phyloP scores from a whole-genome alignment of 2,797 vertebrate species.

The Oophaga sylvatica region DNA sequence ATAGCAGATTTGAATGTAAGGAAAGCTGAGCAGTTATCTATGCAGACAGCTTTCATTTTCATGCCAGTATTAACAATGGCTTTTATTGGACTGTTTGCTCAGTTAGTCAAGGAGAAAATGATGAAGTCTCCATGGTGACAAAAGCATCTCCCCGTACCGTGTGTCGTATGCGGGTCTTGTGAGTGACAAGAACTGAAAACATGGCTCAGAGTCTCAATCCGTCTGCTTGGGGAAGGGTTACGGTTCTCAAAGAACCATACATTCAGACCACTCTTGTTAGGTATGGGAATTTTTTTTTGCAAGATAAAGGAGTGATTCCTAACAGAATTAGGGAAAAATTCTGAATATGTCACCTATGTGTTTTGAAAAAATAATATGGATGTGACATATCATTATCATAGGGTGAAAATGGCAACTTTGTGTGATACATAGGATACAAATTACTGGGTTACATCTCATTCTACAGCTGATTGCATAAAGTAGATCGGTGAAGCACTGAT shows the following conservation, averaged over 20 bases:
- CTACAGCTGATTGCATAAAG: no score
- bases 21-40: background rate
- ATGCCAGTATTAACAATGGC: slow-evolving; percentile 55
- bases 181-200: slow-evolving; percentile 9
- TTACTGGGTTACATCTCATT: no score
- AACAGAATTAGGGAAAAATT: no score
- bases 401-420: no score
- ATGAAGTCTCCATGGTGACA: slow-evolving; percentile 56
- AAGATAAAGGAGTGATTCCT: no score
- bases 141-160: slow-evolving; percentile 32
- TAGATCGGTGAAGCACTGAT: no score
- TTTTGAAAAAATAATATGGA: no score
- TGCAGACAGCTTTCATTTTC: slow-evolving; percentile 38
- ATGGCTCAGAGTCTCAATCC: slow-evolving; percentile 12
- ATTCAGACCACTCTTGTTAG: background rate
- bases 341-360: no score
- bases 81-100: slow-evolving; percentile 56
- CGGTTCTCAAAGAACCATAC: background rate
- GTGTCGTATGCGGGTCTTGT: background rate
- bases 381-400: no score
- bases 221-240: background rate
- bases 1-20: background rate
- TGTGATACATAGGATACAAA: no score
- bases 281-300: no score
- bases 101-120: slow-evolving; percentile 57